Conservation (phyloP, 2,888 invertebrate species). For the Catocala fraxini region DNA sequence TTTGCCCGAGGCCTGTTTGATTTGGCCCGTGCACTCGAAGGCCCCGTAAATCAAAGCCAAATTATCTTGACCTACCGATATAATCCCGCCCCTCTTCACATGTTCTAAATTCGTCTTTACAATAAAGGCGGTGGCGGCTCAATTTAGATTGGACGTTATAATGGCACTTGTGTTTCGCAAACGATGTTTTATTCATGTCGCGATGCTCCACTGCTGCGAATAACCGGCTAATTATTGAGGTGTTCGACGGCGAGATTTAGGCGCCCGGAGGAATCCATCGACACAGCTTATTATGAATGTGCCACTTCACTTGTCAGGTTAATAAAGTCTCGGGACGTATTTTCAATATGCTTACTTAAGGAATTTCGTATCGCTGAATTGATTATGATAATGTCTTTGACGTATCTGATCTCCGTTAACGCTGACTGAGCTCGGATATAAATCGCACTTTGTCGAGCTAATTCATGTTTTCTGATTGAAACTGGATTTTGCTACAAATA, state of each 20-base stretch:
- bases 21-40: slow-evolving; percentile 64
- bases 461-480: slow-evolving; percentile 30
- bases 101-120: slow-evolving; percentile 21
- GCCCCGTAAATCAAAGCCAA: slow-evolving; percentile 59
- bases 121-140: slow-evolving; percentile 48
- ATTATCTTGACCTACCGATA: slow-evolving; percentile 50
- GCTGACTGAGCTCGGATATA: slow-evolving; percentile 27
- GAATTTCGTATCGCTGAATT: slow-evolving; percentile 39
- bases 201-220: slow-evolving; percentile 75
- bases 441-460: slow-evolving; percentile 26
- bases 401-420: slow-evolving; percentile 41
- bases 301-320: slow-evolving; percentile 68
- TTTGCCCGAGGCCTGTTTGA: slow-evolving; percentile 68
- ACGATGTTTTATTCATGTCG: slow-evolving; percentile 84
- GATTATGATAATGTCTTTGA: slow-evolving; percentile 54
- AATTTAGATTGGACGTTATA: slow-evolving; percentile 57
- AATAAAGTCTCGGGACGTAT: slow-evolving; percentile 54
- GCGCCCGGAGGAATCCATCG: slow-evolving; percentile 53
- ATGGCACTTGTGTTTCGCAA: slow-evolving; percentile 74
- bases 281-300: slow-evolving; percentile 57
- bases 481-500: slow-evolving; percentile 15
- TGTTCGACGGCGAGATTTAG: slow-evolving; percentile 72
- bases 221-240: slow-evolving; percentile 83
- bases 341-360: slow-evolving; percentile 46
- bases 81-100: slow-evolving; percentile 24